phyloP scores from a whole-genome alignment of 2,113 vertebrate genomes.

The Falcunculus frontatus region DNA sequence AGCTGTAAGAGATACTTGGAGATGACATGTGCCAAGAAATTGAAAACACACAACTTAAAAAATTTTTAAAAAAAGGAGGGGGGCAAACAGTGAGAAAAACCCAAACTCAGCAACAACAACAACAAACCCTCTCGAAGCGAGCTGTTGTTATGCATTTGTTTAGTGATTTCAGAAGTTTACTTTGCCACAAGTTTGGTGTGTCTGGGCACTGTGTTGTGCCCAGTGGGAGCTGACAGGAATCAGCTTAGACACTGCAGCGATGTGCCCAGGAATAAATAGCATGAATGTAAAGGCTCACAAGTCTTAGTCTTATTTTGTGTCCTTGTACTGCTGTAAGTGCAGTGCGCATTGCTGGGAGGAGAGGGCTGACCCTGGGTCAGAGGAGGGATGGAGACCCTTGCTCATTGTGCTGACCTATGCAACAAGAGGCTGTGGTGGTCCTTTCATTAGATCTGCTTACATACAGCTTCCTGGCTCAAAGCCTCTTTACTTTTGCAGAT shows the following conservation, averaged over 20 bases:
- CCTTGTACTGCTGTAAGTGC: neutral
- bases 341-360: rapidly evolving
- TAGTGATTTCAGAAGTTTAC: neutral
- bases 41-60: neutral
- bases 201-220: neutral
- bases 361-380: neutral
- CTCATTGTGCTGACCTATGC: too few species aligned
- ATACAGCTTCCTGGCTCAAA: neutral
- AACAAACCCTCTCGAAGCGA: neutral
- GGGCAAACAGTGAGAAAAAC: neutral
- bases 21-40: neutral
- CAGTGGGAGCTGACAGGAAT: neutral
- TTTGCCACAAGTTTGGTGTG: neutral
- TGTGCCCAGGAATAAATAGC: neutral
- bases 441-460: neutral
- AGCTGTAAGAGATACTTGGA: neutral
- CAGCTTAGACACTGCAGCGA: neutral
- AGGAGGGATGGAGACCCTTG: neutral
- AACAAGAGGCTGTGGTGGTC: neutral
- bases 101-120: neutral
- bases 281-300: neutral
- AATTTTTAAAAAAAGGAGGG: too few species aligned
- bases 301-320: neutral
- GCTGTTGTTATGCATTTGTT: neutral
- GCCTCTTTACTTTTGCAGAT: neutral